Evolutionary conservation across 2,888 invertebrate species (phyloP).

Genomic region (Metacarcinus magister): DNA sequence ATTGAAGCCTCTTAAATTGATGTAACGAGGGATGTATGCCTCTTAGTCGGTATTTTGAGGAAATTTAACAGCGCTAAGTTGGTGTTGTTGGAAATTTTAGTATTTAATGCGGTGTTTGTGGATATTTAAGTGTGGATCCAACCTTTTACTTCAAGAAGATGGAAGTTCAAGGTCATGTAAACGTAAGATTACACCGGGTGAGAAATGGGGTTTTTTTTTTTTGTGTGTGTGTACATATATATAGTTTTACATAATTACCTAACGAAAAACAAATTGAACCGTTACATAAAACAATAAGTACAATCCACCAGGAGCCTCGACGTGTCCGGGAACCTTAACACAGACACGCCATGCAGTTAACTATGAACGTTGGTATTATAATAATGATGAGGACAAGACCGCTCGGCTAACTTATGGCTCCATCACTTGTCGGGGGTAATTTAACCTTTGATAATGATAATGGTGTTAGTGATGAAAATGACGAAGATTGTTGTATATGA

Average conservation of each 20-base stretch:
- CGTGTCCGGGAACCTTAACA: not conserved
- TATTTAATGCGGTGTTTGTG: not conserved
- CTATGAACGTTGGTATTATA: not conserved
- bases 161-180: not conserved
- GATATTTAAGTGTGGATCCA: not conserved
- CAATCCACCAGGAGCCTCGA: not conserved
- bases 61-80: not conserved
- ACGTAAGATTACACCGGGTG: not conserved
- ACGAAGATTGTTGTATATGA: not conserved
- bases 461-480: constrained; percentile 21
- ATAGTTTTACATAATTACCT: not conserved
- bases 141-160: not conserved
- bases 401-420: not conserved
- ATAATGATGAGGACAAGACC: not conserved
- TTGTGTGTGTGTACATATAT: not conserved
- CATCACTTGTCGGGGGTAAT: constrained; percentile 26
- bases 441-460: not conserved
- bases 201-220: not conserved
- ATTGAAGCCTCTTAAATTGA: not conserved
- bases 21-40: not conserved
- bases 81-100: not conserved
- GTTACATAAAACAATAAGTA: not conserved
- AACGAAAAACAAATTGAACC: not conserved
- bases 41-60: not conserved
- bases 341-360: not conserved